phyloP scores from a whole-genome alignment of 2,888 invertebrate genomes.

The Coleophora deauratella region DNA sequence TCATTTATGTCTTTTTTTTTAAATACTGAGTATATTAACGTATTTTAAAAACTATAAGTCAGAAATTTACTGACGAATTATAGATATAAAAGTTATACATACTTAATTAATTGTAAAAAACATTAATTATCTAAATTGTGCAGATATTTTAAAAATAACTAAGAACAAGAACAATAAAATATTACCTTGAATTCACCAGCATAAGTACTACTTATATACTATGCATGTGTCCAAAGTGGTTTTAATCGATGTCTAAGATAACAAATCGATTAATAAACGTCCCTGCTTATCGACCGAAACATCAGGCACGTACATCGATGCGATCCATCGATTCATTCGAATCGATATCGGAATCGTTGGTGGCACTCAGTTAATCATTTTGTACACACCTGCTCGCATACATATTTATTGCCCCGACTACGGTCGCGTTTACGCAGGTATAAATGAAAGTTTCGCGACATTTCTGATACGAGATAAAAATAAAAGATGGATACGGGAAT shows the following conservation, averaged over 20 bases:
- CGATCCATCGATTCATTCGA: conserved; percentile 12
- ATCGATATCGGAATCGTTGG: conserved; percentile 22
- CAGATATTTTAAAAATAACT: too few species aligned
- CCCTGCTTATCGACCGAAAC: conserved; percentile 31
- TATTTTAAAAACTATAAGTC: too few species aligned
- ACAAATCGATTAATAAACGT: conserved; percentile 6
- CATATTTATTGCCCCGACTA: conserved; percentile 66
- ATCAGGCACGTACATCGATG: conserved; percentile 32
- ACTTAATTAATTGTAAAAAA: too few species aligned
- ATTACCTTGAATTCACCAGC: too few species aligned
- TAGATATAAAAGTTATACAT: too few species aligned
- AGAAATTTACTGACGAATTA: too few species aligned
- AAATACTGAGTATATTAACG: too few species aligned
- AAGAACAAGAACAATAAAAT: too few species aligned
- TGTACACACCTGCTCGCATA: conserved; percentile 33
- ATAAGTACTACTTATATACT: too few species aligned
- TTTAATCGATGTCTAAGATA: conserved; percentile 4
- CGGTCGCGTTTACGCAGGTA: conserved; percentile 40
- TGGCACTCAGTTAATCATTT: conserved; percentile 24
- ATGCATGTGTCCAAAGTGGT: too few species aligned
- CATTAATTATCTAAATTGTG: too few species aligned
- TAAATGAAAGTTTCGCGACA: conserved; percentile 55
- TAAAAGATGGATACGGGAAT: not conserved
- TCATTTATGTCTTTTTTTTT: too few species aligned
- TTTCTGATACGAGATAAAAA: conserved; percentile 1